phyloP scores from a whole-genome alignment of 2,888 invertebrate species.

The Ectobius pallidus region DNA sequence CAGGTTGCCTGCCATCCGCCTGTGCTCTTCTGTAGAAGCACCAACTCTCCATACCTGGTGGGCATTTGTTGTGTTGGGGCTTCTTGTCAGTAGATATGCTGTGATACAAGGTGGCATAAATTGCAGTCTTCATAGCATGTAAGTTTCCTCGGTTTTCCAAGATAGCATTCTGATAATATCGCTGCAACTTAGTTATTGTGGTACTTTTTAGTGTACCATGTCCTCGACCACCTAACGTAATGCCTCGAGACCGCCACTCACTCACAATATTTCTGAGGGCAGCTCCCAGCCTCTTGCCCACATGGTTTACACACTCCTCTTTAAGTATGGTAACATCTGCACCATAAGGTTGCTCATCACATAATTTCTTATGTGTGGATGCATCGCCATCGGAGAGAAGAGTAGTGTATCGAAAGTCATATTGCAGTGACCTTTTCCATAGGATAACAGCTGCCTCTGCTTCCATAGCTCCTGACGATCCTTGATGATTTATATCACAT shows the following conservation, averaged over 20 bases:
- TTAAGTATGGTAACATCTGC: conserved; percentile 18
- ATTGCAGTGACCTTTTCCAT: conserved; percentile 35
- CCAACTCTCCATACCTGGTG: conserved; percentile 41
- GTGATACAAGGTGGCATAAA: conserved; percentile 41
- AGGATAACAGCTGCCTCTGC: conserved; percentile 41
- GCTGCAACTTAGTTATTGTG: conserved; percentile 47
- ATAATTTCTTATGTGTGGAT: conserved; percentile 29
- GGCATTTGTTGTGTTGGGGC: conserved; percentile 41
- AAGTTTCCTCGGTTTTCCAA: conserved; percentile 46
- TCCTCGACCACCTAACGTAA: background rate
- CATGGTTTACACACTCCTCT: conserved; percentile 33
- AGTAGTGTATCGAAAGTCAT: conserved; percentile 29
- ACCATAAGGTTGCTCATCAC: background rate
- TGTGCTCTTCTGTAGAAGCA: conserved; percentile 33
- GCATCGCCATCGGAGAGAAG: conserved; percentile 36
- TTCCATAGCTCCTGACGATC: conserved; percentile 37
- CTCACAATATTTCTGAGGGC: background rate
- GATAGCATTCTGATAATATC: conserved; percentile 49
- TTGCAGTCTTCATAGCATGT: conserved; percentile 43
- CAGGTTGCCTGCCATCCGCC: background rate
- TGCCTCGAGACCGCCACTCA: background rate
- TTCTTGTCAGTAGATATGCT: conserved; percentile 38
- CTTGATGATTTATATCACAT: conserved; percentile 41
- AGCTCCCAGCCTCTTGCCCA: background rate
- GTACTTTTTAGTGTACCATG: conserved; percentile 32